phyloP scores from a whole-genome alignment of 1,140 invertebrate species.

The Diprion similis region DNA sequence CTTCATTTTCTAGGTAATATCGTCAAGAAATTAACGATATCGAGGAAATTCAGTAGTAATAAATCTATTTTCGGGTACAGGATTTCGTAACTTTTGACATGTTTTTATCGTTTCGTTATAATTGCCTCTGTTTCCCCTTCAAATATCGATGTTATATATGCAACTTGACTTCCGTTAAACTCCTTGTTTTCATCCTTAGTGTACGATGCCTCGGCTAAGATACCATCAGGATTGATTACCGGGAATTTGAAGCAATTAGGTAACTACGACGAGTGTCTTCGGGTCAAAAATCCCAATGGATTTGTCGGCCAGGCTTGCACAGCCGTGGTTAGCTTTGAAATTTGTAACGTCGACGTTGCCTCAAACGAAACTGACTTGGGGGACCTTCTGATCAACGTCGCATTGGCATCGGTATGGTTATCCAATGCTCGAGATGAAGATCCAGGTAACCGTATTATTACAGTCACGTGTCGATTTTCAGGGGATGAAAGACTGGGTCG shows the following conservation, averaged over 20 bases:
- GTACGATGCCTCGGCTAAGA: slow-evolving; percentile 60
- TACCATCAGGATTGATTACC: slow-evolving; percentile 54
- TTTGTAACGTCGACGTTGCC: slow-evolving; percentile 24
- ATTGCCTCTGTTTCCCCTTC: no score
- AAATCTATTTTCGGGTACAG: no score
- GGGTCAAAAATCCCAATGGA: slow-evolving; percentile 37
- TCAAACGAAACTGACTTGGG: slow-evolving; percentile 21
- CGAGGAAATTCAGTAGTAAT: background rate
- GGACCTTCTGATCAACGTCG: slow-evolving; percentile 40
- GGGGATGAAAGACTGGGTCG: background rate
- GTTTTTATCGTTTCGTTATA: no score
- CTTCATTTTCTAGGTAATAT: background rate
- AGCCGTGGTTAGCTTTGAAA: slow-evolving; percentile 40
- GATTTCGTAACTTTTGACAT: no score
- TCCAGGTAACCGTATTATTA: no score
- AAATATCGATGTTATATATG: no score
- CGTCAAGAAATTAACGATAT: slow-evolving; percentile 10
- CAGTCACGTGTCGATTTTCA: background rate
- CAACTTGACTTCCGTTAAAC: no score
- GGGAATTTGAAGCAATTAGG: slow-evolving; percentile 60
- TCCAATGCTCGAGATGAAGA: no score
- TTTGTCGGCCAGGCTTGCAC: slow-evolving; percentile 49
- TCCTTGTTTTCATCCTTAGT: slow-evolving; percentile 47
- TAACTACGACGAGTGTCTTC: slow-evolving; percentile 61
- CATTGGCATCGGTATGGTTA: slow-evolving; percentile 40